phyloP scores from a whole-genome alignment of 2,797 vertebrate species.

The Gymnopithys bicolor region DNA sequence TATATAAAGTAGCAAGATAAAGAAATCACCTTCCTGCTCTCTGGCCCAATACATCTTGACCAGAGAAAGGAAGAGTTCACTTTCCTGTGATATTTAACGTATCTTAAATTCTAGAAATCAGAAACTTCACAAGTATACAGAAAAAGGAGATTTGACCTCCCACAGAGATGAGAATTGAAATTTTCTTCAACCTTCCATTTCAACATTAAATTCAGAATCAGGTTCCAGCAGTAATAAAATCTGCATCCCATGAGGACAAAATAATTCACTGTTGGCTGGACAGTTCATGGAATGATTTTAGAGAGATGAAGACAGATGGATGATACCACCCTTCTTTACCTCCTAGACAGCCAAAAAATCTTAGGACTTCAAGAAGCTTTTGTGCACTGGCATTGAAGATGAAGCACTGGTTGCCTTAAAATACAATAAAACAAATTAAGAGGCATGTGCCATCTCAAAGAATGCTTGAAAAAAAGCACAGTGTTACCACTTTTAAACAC shows the following conservation, averaged over 20 bases:
- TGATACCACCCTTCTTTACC: not conserved
- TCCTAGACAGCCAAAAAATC: not conserved
- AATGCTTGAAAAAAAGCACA: not conserved
- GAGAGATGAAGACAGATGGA: not conserved
- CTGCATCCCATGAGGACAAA: not conserved
- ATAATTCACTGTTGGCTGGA: not conserved
- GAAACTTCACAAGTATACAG: not conserved
- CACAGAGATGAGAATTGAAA: not conserved
- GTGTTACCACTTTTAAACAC: not conserved
- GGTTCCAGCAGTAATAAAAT: not conserved
- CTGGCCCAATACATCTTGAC: not conserved
- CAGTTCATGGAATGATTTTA: not conserved
- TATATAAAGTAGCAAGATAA: not conserved
- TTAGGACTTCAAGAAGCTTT: not conserved
- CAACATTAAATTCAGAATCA: not conserved
- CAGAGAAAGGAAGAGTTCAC: not conserved
- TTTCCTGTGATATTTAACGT: not conserved
- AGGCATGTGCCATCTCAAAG: not conserved
- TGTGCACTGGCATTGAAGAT: not conserved
- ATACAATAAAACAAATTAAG: not conserved
- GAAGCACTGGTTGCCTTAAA: not conserved
- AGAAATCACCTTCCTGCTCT: not conserved
- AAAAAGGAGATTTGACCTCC: not conserved
- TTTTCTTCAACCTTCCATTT: not conserved
- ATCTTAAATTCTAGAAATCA: not conserved